Evolutionary conservation across 2,797 vertebrate genomes (phyloP).

Genomic region (Dromococcyx pavoninus): DNA sequence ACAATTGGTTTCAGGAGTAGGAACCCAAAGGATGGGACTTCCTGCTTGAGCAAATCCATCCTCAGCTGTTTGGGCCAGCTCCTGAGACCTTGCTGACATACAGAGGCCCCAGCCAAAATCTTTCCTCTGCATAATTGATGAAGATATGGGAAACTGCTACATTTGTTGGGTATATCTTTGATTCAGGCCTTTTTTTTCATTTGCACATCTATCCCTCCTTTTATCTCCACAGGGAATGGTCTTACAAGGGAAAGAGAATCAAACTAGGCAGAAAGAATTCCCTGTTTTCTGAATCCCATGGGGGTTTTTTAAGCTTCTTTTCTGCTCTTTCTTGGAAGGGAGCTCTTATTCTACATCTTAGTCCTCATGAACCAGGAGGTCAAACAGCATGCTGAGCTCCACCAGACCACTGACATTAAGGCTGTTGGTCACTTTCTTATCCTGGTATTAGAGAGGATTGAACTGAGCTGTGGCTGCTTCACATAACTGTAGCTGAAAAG

Average conservation of each 20-base stretch:
- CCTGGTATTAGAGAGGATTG: neutral
- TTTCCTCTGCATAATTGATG: neutral
- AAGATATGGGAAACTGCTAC: neutral
- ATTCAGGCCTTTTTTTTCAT: neutral
- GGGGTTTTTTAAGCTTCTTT: neutral
- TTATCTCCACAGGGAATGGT: neutral
- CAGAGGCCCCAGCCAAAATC: neutral
- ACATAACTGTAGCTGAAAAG: neutral
- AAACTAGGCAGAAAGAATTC: neutral
- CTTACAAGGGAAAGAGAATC: neutral
- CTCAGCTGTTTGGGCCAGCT: neutral
- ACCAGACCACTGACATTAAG: neutral
- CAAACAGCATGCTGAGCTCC: neutral
- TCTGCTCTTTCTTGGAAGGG: neutral
- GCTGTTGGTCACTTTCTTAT: neutral
- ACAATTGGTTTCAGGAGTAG: neutral
- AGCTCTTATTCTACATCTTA: neutral
- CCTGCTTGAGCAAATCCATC: neutral
- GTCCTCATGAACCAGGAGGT: neutral
- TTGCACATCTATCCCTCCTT: neutral
- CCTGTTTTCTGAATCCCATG: neutral
- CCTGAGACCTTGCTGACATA: neutral
- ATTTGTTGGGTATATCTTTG: neutral
- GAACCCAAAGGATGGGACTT: neutral
- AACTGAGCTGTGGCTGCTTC: neutral